Evolutionary conservation across 2,797 vertebrate genomes (phyloP).

Genomic region (Platalea minor): DNA sequence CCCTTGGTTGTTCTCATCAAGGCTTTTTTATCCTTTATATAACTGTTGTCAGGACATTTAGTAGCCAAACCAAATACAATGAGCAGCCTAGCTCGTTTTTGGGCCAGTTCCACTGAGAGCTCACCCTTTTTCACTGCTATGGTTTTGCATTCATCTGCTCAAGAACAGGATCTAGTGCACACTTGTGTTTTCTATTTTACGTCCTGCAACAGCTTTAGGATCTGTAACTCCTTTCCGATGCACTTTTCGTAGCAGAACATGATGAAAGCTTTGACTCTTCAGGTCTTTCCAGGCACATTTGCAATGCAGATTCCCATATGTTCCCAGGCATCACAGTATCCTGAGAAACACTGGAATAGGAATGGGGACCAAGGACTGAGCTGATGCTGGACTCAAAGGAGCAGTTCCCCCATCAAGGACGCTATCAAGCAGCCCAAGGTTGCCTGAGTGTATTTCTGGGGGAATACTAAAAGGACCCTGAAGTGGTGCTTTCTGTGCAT

Average conservation of each 20-base stretch:
- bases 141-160: background rate
- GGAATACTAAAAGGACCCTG: background rate
- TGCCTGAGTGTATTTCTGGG: background rate
- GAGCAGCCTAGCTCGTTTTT: background rate
- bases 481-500: background rate
- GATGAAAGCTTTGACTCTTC: background rate
- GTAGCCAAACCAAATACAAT: background rate
- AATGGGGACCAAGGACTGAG: background rate
- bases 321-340: background rate
- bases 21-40: background rate
- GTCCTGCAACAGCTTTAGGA: background rate
- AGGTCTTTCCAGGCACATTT: background rate
- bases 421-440: background rate
- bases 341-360: background rate
- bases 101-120: background rate
- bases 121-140: background rate
- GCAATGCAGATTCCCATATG: accelerated
- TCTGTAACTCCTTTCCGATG: background rate
- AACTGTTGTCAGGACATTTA: background rate
- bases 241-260: background rate
- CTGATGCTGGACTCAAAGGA: background rate
- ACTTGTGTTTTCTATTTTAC: background rate
- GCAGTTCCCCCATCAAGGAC: background rate
- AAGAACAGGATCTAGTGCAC: no score
- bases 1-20: background rate